Evolutionary conservation across 2,113 vertebrate species (phyloP).

Genomic region (Mesoclemmys tuberculata): DNA sequence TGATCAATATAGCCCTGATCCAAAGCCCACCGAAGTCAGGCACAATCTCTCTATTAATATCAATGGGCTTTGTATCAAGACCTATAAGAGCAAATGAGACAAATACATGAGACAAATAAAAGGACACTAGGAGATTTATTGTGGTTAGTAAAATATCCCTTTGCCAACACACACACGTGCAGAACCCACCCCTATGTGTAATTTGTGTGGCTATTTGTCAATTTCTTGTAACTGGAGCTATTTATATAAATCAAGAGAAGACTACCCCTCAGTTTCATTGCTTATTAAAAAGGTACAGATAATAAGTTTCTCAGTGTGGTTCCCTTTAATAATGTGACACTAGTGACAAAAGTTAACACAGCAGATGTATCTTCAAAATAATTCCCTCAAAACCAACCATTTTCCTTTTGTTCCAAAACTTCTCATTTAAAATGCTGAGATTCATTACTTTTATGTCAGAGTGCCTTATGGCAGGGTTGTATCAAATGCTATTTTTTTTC

Average conservation of each 20-base stretch:
- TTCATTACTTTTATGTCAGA: background rate
- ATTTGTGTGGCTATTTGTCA: background rate
- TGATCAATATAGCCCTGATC: background rate
- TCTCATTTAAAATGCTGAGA: background rate
- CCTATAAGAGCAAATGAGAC: background rate
- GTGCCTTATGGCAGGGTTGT: background rate
- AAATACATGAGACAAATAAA: background rate
- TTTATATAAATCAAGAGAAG: background rate
- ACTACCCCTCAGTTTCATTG: background rate
- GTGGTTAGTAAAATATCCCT: background rate
- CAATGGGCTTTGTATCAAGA: background rate
- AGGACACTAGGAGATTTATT: background rate
- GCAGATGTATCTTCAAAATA: background rate
- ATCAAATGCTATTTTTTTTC: background rate
- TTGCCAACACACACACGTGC: fast-evolving
- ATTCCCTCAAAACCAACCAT: background rate
- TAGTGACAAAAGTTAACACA: background rate
- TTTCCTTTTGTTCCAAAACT: background rate
- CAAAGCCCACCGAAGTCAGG: background rate
- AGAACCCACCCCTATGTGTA: background rate
- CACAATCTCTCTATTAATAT: background rate
- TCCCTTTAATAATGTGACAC: background rate
- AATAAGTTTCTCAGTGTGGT: background rate
- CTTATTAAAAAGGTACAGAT: background rate
- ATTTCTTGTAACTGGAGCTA: background rate